Conservation (phyloP, 2,888 invertebrate species). For the Temnothorax unifasciatus region DNA sequence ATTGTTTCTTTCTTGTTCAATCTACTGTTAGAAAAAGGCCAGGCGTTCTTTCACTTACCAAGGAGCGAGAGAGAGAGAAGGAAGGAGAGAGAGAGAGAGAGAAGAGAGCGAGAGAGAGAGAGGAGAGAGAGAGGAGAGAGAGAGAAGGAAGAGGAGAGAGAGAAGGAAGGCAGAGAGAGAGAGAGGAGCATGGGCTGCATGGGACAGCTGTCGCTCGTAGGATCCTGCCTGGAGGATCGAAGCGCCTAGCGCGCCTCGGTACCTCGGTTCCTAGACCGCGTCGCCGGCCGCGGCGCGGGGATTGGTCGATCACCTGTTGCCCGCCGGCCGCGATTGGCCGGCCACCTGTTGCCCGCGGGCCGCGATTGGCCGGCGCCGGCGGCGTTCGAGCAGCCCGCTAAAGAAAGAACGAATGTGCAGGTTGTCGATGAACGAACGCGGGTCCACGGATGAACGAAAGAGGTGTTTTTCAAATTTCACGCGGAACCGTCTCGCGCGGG, state of each 20-base stretch:
- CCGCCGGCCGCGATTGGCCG: constrained; percentile 77
- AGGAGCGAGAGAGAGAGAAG: not conserved
- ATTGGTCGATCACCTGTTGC: constrained; percentile 85
- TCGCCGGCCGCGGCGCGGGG: constrained; percentile 21
- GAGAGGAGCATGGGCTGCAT: constrained; percentile 24
- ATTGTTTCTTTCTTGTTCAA: not conserved
- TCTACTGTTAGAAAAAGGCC: not conserved
- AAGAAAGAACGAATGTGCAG: constrained; percentile 67
- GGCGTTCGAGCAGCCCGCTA: constrained; percentile 74
- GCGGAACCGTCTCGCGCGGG: no score
- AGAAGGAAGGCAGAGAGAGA: no score
- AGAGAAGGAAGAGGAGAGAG: constrained; percentile 17
- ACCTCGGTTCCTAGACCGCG: constrained; percentile 43
- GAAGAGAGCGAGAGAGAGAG: not conserved
- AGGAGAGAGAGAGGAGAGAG: not conserved
- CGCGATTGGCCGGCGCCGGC: constrained; percentile 78
- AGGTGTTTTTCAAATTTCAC: no score
- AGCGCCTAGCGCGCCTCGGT: constrained; percentile 71
- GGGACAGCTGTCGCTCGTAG: constrained; percentile 59
- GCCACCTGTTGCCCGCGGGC: constrained; percentile 83
- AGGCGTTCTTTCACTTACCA: not conserved
- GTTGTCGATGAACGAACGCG: constrained; percentile 15
- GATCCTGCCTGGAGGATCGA: constrained; percentile 64
- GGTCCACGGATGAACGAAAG: constrained; percentile 55
- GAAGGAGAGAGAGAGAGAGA: constrained; percentile 7